phyloP scores from a whole-genome alignment of 2,888 invertebrate species.

The Drosophila nr. medialis region DNA sequence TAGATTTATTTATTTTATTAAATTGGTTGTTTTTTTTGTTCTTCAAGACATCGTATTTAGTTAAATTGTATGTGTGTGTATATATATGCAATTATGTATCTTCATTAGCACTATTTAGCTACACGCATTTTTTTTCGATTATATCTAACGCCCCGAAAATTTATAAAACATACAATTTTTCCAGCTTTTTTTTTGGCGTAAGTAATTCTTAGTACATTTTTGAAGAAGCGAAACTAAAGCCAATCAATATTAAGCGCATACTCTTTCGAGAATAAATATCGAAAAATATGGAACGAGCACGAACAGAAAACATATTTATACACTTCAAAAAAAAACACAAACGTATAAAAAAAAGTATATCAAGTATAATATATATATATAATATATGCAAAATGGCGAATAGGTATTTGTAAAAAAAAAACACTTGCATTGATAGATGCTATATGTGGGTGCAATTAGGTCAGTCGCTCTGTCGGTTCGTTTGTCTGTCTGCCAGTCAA shows the following conservation, averaged over 20 bases:
- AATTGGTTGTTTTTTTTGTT: conserved; percentile 40
- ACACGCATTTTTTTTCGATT: conserved; percentile 34
- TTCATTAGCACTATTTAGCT: conserved; percentile 58
- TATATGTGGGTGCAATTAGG: conserved; percentile 31
- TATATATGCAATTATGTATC: conserved; percentile 38
- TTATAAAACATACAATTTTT: conserved; percentile 19
- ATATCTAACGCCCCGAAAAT: conserved; percentile 39
- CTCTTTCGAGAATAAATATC: conserved; percentile 52
- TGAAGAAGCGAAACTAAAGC: conserved; percentile 34
- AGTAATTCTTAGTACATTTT: conserved; percentile 45
- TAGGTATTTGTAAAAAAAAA: conserved; percentile 46
- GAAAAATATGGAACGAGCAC: conserved; percentile 51
- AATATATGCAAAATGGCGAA: conserved; percentile 41
- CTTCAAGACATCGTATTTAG: conserved; percentile 51
- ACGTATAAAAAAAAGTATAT: conserved; percentile 30
- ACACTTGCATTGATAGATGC: conserved; percentile 23
- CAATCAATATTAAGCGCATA: conserved; percentile 43
- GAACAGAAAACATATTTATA: conserved; percentile 54
- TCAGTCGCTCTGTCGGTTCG: conserved; percentile 18
- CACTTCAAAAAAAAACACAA: conserved; percentile 40
- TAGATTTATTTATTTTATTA: conserved; percentile 22
- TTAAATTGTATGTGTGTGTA: conserved; percentile 37
- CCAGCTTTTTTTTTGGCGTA: conserved; percentile 21
- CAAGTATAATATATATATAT: conserved; percentile 23
- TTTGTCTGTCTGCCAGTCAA: conserved; percentile 29